Evolutionary conservation across 1,140 invertebrate species (phyloP).

Genomic region (Drosophila ohnishii): DNA sequence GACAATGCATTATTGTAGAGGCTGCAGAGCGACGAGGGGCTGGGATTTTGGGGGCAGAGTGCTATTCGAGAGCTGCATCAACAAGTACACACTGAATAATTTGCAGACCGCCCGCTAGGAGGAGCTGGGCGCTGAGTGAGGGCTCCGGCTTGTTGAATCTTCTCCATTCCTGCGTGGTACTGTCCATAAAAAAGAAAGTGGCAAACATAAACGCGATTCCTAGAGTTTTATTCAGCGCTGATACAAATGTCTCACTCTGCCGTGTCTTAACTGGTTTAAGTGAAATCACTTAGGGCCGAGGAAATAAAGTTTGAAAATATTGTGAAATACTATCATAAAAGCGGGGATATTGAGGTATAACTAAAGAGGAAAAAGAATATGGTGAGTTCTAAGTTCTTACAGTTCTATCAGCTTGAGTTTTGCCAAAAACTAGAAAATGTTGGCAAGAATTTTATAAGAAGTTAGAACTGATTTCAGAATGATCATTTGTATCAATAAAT

Average conservation of each 20-base stretch:
- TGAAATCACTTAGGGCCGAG: background rate
- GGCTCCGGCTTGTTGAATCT: slow-evolving; percentile 35
- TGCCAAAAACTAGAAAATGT: background rate
- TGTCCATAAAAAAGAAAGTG: slow-evolving; percentile 15
- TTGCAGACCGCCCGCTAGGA: slow-evolving; percentile 30
- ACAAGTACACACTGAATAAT: slow-evolving; percentile 70
- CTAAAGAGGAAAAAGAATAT: background rate
- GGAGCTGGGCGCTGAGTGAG: slow-evolving; percentile 6
- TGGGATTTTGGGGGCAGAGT: slow-evolving; percentile 16
- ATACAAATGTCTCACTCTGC: background rate
- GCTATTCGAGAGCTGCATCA: slow-evolving; percentile 61
- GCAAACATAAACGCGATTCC: slow-evolving; percentile 17
- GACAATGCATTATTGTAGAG: slow-evolving; percentile 70
- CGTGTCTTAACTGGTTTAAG: background rate
- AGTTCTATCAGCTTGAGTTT: background rate
- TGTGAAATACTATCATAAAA: background rate
- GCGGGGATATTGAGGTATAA: background rate
- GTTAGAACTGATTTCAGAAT: background rate
- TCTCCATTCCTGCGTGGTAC: slow-evolving; percentile 18
- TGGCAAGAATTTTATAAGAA: background rate
- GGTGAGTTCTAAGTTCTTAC: background rate
- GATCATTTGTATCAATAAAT: too few species aligned
- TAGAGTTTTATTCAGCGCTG: background rate
- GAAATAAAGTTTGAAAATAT: background rate
- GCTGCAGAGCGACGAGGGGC: slow-evolving; percentile 18